Base-by-base conservation (phyloP, 2,113 vertebrate genomes). In the Cavia porcellus region DNA sequence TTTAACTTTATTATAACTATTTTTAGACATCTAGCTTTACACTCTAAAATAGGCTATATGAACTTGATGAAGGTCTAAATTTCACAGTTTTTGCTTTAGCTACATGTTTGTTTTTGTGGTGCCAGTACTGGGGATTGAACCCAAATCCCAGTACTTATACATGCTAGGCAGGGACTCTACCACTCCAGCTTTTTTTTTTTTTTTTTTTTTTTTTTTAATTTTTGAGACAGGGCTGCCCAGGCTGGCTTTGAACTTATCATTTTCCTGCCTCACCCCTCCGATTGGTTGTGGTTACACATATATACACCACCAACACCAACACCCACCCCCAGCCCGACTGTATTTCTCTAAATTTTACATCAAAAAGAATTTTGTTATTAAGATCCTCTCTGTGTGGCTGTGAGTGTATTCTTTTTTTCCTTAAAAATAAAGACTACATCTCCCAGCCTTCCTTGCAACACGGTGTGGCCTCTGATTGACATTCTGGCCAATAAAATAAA, bases 321-420 rank as follows among this genome's bases (percentile, higher is more conserved):
- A 15, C 13, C 55, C 50, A 6, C 8, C 55, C 55, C 17, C 68
- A 7, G 3, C 47, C 14, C 15, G 0, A 15, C 50, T 80, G 30
- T 50, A 35, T 80, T 80, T 80, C 30, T 80, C 28, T 93, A 89
- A 30, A 93, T 86, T 97, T 96, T 90, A 7, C 64, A 75, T 94
- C 80, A 89, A 89, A 86, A 94, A 82, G 28, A 19, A 77, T 86
- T 91, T 95, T 96, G 32, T 94, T 77, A 86, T 12, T 95, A 81
- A 91, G 25, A 50, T 4, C 47, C 62, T 74, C 4, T 55, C 17
- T 14, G 3, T 74, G n/a, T 7, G 17, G n/a, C 1, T n/a, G 10
- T 13, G 25, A 30, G 12, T 82, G 35, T 64, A 14, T 96, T 91
- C 72, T 42, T 57, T 74, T 24, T 20, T 3, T 70, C 42, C 59